phyloP scores from a whole-genome alignment of 2,797 vertebrate genomes.

The Tokudaia muenninki region DNA sequence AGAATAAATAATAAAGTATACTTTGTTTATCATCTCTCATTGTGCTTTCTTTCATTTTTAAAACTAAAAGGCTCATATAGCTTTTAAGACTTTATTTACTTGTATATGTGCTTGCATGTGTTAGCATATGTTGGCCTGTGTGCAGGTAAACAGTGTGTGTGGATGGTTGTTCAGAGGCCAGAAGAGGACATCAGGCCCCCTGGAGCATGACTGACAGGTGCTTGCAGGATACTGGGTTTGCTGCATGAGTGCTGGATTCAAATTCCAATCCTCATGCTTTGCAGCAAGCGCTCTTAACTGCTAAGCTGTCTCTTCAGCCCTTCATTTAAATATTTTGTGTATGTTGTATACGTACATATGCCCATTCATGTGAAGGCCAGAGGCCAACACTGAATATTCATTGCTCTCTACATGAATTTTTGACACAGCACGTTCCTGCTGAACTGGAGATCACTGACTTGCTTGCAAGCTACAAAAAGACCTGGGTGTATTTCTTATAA shows the following conservation, averaged over 20 bases:
- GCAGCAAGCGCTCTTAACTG: too few species aligned
- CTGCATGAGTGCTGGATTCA: too few species aligned
- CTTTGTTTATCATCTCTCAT: not conserved
- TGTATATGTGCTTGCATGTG: not conserved
- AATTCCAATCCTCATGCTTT: not conserved
- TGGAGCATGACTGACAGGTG: not conserved
- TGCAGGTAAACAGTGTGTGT: not conserved
- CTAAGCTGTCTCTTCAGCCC: too few species aligned
- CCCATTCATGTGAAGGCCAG: not conserved
- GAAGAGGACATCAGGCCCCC: not conserved
- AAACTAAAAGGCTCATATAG: not conserved
- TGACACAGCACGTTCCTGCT: not conserved
- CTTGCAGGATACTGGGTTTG: not conserved
- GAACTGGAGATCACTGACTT: not conserved
- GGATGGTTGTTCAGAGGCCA: not conserved
- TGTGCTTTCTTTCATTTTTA: not conserved
- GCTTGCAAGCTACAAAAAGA: not conserved
- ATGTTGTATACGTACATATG: not conserved
- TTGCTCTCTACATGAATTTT: not conserved
- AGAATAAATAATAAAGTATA: not conserved
- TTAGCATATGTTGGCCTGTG: not conserved
- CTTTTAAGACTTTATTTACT: not conserved
- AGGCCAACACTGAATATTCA: not conserved
- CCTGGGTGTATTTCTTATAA: constrained; percentile 22
- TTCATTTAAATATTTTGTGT: not conserved